phyloP scores from a whole-genome alignment of 2,888 invertebrate genomes.

The Perithous albicinctus region DNA sequence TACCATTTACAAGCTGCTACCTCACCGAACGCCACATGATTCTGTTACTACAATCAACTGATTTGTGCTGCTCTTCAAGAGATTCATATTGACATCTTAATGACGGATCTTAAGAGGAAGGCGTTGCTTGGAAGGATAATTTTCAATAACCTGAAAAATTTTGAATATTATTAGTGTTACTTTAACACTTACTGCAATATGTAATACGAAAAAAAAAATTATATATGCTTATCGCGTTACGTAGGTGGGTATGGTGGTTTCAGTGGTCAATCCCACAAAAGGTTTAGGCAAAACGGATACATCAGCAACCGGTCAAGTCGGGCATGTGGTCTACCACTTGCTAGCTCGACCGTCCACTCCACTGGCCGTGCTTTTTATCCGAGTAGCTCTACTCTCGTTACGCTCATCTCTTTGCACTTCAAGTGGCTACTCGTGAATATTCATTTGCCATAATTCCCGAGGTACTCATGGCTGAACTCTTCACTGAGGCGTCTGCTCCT shows the following conservation, averaged over 20 bases:
- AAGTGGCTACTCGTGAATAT: slow-evolving; percentile 49
- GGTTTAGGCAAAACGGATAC: too few relatives aligned
- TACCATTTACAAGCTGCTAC: not conserved
- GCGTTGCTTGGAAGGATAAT: too few relatives aligned
- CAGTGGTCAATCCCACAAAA: too few relatives aligned
- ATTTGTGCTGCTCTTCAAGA: not conserved
- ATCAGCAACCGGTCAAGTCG: too few relatives aligned
- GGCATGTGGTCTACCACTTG: too few relatives aligned
- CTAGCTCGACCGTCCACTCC: slow-evolving; percentile 13
- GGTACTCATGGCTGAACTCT: not conserved
- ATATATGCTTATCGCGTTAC: too few relatives aligned
- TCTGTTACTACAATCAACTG: not conserved
- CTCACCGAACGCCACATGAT: not conserved
- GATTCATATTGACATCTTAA: not conserved
- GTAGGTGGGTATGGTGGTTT: too few relatives aligned
- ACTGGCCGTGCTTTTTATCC: slow-evolving; percentile 40
- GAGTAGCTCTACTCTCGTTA: slow-evolving; percentile 52
- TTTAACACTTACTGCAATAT: too few relatives aligned
- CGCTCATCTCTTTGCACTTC: slow-evolving; percentile 49
- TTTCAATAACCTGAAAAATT: too few relatives aligned
- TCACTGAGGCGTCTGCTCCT: slow-evolving; percentile 15
- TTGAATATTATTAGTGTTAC: too few relatives aligned
- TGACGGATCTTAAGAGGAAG: too few relatives aligned
- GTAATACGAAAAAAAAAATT: too few relatives aligned
- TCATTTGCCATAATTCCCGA: slow-evolving; percentile 46